phyloP scores from a whole-genome alignment of 2,797 vertebrate genomes.

The Limosa lapponica region DNA sequence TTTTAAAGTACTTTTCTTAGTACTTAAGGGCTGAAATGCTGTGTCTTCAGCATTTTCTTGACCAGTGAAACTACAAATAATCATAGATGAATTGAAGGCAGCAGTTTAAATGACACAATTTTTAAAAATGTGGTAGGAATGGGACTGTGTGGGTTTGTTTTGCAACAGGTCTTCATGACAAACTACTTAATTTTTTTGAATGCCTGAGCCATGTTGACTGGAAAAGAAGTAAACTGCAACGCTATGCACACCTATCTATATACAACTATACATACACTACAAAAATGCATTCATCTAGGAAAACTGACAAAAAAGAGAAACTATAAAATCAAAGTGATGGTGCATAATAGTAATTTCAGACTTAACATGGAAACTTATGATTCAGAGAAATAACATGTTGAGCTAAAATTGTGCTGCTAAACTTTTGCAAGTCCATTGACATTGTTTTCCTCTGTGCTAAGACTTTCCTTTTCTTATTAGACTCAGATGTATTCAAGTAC shows the following conservation, averaged over 20 bases:
- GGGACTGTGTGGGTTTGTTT: not conserved
- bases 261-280: not conserved
- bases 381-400: not conserved
- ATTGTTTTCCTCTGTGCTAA: not conserved
- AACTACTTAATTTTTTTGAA: not conserved
- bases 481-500: not conserved
- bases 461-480: not conserved
- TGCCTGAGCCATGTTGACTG: not conserved
- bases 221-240: not conserved
- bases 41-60: not conserved
- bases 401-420: not conserved
- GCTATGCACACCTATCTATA: not conserved
- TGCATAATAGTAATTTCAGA: not conserved
- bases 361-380: fast-evolving
- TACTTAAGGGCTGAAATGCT: not conserved
- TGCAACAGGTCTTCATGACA: not conserved
- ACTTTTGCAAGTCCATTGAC: not conserved
- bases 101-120: not conserved
- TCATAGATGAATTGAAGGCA: not conserved
- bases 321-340: not conserved
- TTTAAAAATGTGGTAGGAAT: not conserved
- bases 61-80: not conserved
- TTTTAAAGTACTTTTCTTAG: not conserved
- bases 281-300: not conserved
- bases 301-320: not conserved